Evolutionary conservation across 1,140 invertebrate genomes (phyloP).

Genomic region (Drosophila sturtevanti): DNA sequence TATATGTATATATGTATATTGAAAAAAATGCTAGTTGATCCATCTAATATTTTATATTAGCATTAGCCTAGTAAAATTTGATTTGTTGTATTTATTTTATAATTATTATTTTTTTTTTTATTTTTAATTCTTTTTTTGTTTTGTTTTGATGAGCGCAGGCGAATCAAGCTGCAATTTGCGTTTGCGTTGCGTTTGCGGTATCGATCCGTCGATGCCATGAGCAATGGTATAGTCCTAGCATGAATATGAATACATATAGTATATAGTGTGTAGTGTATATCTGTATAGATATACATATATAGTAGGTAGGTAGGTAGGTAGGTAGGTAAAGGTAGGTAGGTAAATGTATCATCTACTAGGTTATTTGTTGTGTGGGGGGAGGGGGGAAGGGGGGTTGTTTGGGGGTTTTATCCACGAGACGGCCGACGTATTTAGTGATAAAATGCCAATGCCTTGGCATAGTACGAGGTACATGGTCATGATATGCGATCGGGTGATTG

Average conservation of each 20-base stretch:
- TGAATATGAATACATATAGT: slow-evolving; percentile 21
- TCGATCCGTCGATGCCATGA: slow-evolving; percentile 38
- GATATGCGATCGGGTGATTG: slow-evolving; percentile 76
- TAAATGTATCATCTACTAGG: too few relatives aligned
- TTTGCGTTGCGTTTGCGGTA: not conserved
- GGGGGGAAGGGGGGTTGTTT: not conserved
- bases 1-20: slow-evolving; percentile 35
- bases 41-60: slow-evolving; percentile 75
- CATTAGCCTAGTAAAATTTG: slow-evolving; percentile 64
- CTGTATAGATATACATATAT: too few relatives aligned
- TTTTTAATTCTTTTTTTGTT: slow-evolving; percentile 16
- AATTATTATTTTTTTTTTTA: slow-evolving; percentile 27
- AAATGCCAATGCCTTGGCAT: slow-evolving; percentile 77
- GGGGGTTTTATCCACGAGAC: not conserved
- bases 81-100: slow-evolving; percentile 31
- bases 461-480: slow-evolving; percentile 81
- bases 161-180: slow-evolving; percentile 15
- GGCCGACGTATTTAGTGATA: slow-evolving; percentile 56
- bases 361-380: not conserved
- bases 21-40: slow-evolving; percentile 76
- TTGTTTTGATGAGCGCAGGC: slow-evolving; percentile 38
- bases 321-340: too few relatives aligned
- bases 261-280: slow-evolving; percentile 3
- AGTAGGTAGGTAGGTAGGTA: too few relatives aligned
- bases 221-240: slow-evolving; percentile 63